These are phyloP conservation scores for Alces alces DNA, from an alignment of 2,113 vertebrate genomes.

Conservation along the genomic window DNA sequence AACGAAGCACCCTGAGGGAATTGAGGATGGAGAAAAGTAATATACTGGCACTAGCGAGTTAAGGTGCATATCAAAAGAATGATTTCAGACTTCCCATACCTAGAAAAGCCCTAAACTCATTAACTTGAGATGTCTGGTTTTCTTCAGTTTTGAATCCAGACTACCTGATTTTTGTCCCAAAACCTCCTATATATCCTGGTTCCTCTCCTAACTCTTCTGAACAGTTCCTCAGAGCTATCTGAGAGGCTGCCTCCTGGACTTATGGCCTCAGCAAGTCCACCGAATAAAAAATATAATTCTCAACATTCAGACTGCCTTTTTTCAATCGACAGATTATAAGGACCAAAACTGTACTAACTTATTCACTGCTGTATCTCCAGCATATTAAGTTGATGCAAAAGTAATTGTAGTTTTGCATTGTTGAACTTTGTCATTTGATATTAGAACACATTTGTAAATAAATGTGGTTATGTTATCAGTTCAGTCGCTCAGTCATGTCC, in stretches of 20 bases:
- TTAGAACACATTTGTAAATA: neutral
- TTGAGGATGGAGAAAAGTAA: neutral
- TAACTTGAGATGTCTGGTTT: neutral
- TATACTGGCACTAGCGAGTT: neutral
- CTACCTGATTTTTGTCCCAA: neutral
- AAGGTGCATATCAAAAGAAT: neutral
- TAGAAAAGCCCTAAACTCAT: neutral
- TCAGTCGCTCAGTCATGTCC: neutral
- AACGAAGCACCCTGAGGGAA: neutral
- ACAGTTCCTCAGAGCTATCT: neutral
- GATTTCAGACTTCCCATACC: neutral
- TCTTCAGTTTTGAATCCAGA: neutral
- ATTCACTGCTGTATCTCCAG: neutral
- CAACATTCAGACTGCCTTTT: neutral
- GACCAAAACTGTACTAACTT: neutral
- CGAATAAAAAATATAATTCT: neutral
- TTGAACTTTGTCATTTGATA: neutral
- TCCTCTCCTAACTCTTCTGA: neutral
- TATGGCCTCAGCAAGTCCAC: neutral
- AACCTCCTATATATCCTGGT: neutral
- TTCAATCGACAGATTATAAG: neutral
- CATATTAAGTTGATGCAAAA: neutral
- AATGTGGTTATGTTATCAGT: neutral
- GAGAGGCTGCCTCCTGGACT: neutral
- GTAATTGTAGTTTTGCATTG: neutral